A percentile compares a stretch with the other conserved stretches of the same genome.
phyloP scores from a whole-genome alignment of 2,113 vertebrate genomes.

The Hylia prasina region DNA sequence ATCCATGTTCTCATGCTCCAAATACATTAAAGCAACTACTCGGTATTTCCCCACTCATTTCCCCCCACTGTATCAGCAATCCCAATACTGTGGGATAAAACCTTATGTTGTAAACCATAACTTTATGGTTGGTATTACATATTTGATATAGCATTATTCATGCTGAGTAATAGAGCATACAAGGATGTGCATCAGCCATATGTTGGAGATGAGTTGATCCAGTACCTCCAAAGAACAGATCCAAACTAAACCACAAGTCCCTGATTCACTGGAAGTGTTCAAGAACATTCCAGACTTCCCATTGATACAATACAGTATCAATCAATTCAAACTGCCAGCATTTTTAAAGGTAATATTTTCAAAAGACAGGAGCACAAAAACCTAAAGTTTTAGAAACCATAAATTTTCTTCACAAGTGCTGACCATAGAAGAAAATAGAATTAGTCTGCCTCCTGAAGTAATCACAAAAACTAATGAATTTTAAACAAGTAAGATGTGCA shows the following conservation, averaged over 20 bases:
- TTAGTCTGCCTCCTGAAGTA: not conserved
- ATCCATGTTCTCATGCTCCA: not conserved
- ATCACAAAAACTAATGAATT: not conserved
- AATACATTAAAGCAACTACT: not conserved
- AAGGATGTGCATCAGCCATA: not conserved
- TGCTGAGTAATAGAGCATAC: not conserved
- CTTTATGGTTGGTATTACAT: not conserved
- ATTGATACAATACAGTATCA: not conserved
- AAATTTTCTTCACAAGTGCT: not conserved
- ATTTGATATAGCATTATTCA: not conserved
- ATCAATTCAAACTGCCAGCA: not conserved
- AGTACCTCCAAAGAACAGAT: not conserved
- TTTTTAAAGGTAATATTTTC: not conserved
- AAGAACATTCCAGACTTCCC: not conserved
- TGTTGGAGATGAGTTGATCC: not conserved
- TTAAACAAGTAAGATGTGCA: not conserved
- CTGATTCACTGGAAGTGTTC: not conserved
- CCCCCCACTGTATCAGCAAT: not conserved
- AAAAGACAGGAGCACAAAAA: not conserved
- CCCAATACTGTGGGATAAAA: not conserved
- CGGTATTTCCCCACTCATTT: not conserved
- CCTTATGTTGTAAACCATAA: too few species aligned
- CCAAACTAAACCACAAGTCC: not conserved
- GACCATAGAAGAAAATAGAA: not conserved
- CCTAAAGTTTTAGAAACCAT: not conserved